phyloP scores from a whole-genome alignment of 2,888 invertebrate species.

The Lochmaea crataegi region DNA sequence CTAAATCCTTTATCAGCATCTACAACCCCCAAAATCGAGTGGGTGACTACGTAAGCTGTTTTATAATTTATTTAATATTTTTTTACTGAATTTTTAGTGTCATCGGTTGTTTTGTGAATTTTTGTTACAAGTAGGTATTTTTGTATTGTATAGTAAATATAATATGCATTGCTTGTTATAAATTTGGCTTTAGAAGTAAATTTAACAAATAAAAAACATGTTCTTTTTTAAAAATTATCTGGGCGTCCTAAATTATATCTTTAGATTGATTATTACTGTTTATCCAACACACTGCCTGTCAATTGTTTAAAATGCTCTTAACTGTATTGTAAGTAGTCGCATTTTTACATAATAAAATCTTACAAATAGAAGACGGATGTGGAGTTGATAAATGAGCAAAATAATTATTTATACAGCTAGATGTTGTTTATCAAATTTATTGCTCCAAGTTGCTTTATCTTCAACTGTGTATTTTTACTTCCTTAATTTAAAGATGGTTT shows the following conservation, averaged over 20 bases:
- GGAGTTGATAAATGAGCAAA: too few species aligned
- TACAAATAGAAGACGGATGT: not conserved
- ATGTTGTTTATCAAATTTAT: too few species aligned
- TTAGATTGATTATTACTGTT: not conserved
- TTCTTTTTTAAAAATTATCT: slow-evolving; percentile 24
- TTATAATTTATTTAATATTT: too few species aligned
- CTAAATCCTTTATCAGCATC: not conserved
- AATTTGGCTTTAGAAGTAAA: not conserved
- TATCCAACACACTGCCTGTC: not conserved
- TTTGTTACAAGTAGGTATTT: slow-evolving; percentile 12
- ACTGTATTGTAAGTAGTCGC: not conserved
- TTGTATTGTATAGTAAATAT: not conserved
- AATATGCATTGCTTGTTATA: not conserved
- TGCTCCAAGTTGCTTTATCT: too few species aligned
- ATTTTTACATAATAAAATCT: not conserved
- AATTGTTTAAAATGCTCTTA: not conserved
- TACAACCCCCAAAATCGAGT: too few species aligned
- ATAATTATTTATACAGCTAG: too few species aligned
- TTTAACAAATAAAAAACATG: slow-evolving; percentile 3
- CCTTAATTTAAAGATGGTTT: too few species aligned
- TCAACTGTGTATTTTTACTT: too few species aligned
- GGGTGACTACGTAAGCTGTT: not conserved
- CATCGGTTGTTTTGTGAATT: slow-evolving; percentile 1
- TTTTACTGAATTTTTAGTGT: not conserved
- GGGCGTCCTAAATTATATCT: slow-evolving; percentile 3